These are phyloP conservation scores for Glomeris maerens DNA, from an alignment of 1,140 invertebrate species.

Conservation along the genomic window DNA sequence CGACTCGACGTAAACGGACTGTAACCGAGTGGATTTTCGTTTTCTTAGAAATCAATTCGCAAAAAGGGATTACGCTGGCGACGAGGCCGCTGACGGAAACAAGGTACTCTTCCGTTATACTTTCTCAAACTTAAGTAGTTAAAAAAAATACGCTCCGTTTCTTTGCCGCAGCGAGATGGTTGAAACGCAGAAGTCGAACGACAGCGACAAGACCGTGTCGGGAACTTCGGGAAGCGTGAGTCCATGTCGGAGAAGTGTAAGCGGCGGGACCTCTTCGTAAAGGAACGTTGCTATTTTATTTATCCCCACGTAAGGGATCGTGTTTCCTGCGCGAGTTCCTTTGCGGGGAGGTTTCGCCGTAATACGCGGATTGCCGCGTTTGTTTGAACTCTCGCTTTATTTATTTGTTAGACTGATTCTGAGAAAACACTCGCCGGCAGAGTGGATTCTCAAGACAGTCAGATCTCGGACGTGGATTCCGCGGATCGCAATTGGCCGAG, in stretches of 20 bases:
- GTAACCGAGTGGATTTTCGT: too few species aligned
- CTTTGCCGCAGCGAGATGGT: constrained; percentile 37
- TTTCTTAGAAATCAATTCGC: constrained; percentile 13
- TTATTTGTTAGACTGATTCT: constrained; percentile 47
- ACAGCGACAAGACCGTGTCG: constrained; percentile 65
- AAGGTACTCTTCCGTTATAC: not conserved
- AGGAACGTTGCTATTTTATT: too few species aligned
- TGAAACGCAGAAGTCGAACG: constrained; percentile 55
- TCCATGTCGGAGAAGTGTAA: not conserved
- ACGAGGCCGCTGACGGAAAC: constrained; percentile 33
- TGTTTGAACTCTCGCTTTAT: not conserved
- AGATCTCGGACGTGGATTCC: constrained; percentile 46
- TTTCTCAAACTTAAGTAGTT: not conserved
- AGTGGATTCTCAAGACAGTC: constrained; percentile 75
- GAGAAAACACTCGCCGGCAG: constrained; percentile 58
- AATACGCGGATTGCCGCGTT: not conserved
- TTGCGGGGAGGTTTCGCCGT: not conserved
- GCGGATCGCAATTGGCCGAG: constrained; percentile 50
- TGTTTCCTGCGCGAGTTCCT: not conserved
- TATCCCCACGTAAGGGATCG: too few species aligned
- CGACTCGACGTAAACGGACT: too few species aligned
- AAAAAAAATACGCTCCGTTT: too few species aligned
- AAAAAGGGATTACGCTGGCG: constrained; percentile 39
- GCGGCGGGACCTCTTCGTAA: too few species aligned
- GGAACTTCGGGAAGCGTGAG: constrained; percentile 35